Evolutionary conservation across 2,113 vertebrate species (phyloP).

Genomic region (Chlorodrepanis virens): DNA sequence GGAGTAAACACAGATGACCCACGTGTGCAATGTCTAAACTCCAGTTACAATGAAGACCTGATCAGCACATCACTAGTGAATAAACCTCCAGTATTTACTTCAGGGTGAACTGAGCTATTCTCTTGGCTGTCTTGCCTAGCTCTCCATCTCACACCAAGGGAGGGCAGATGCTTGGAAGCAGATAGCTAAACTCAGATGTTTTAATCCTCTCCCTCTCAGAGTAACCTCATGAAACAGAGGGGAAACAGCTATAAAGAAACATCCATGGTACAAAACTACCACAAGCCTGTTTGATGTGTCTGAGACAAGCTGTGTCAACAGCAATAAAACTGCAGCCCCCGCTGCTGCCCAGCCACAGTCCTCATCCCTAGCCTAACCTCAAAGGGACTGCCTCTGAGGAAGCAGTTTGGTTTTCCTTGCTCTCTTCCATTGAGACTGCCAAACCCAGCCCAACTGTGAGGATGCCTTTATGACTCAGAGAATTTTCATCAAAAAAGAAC

Average conservation of each 20-base stretch:
- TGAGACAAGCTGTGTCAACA: background rate
- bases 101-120: background rate
- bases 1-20: background rate
- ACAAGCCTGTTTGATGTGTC: background rate
- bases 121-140: background rate
- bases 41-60: background rate
- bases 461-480: background rate
- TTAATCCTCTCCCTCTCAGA: background rate
- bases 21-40: background rate
- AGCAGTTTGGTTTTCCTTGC: background rate
- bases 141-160: background rate
- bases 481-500: background rate
- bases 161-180: background rate
- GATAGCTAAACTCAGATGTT: background rate
- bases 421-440: background rate
- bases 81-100: background rate
- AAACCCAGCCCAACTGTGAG: background rate
- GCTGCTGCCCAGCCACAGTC: accelerated
- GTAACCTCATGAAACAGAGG: background rate
- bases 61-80: background rate
- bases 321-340: background rate
- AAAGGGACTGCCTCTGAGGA: background rate
- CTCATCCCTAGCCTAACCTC: background rate
- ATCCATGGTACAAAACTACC: background rate
- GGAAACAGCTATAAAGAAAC: background rate